These are phyloP conservation scores for Epistrophella euchroma DNA, from an alignment of 2,888 invertebrate genomes.

Conservation along the genomic window DNA sequence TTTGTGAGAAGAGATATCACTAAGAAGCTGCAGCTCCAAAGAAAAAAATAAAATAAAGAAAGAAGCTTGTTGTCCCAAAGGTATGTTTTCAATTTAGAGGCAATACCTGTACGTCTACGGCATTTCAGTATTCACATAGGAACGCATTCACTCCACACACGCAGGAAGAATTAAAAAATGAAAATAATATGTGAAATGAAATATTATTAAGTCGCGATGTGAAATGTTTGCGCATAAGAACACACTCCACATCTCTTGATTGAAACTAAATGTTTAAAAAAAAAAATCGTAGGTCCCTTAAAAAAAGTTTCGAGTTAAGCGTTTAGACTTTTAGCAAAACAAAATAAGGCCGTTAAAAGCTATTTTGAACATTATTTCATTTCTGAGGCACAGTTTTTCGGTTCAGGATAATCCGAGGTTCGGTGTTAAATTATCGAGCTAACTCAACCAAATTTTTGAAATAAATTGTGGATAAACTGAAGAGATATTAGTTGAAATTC, in stretches of 20 bases:
- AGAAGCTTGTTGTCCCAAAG: slow-evolving; percentile 52
- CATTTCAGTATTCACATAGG: neutral
- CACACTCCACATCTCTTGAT: neutral
- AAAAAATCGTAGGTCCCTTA: no score
- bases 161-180: slow-evolving; percentile 52
- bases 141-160: slow-evolving; percentile 12
- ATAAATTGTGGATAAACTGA: no score
- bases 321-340: no score
- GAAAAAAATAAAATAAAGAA: neutral
- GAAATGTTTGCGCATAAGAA: slow-evolving; percentile 34
- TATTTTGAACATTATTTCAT: no score
- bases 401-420: no score
- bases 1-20: slow-evolving; percentile 41
- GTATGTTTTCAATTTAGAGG: slow-evolving; percentile 69
- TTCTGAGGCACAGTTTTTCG: no score
- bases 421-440: no score
- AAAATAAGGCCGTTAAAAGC: no score
- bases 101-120: slow-evolving; percentile 45
- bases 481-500: no score
- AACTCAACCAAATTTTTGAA: no score
- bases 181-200: slow-evolving; percentile 21
- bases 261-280: neutral
- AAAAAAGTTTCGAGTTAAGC: no score
- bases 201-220: slow-evolving; percentile 48
- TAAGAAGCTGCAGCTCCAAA: slow-evolving; percentile 11